phyloP scores from a whole-genome alignment of 2,797 vertebrate species.

The Mionectes olivaceus region DNA sequence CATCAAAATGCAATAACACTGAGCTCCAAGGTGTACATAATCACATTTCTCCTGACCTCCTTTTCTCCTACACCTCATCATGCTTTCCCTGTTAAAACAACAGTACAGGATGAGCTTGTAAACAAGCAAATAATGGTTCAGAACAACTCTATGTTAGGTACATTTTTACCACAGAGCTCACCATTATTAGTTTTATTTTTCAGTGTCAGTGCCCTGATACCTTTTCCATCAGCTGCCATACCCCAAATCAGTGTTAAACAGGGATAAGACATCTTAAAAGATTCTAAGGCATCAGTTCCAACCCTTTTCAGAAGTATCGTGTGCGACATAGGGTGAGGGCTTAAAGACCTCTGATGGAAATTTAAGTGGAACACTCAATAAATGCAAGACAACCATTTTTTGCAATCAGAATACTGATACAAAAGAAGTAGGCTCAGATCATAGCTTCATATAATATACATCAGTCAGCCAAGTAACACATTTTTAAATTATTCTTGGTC shows the following conservation, averaged over 20 bases:
- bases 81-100: background rate
- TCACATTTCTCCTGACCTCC: background rate
- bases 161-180: background rate
- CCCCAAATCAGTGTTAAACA: background rate
- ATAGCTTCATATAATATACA: background rate
- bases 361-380: background rate
- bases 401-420: background rate
- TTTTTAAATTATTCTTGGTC: background rate
- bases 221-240: background rate
- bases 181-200: background rate
- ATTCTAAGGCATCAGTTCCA: background rate
- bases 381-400: background rate
- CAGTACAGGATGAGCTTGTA: background rate
- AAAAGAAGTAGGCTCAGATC: background rate
- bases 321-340: background rate
- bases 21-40: background rate
- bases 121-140: background rate
- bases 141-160: background rate
- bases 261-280: background rate
- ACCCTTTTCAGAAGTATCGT: background rate
- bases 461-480: background rate
- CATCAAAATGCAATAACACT: background rate
- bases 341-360: background rate
- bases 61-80: background rate
- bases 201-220: background rate